A percentile compares a stretch with the other conserved stretches of the same genome.
These are phyloP conservation scores for Scaptomyza tumidula DNA, from an alignment of 2,888 invertebrate genomes.

Conservation along the genomic window DNA sequence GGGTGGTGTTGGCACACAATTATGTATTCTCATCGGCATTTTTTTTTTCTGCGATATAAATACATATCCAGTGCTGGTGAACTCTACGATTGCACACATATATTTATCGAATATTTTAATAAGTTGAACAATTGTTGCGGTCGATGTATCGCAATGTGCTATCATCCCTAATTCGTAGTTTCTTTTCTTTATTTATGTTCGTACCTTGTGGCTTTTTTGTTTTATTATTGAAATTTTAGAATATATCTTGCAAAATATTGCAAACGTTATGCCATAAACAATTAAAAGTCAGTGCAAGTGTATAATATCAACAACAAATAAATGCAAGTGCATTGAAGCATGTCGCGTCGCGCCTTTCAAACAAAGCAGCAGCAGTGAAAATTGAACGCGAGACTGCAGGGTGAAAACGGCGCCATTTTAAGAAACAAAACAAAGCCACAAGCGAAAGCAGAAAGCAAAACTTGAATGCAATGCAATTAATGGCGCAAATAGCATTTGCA, in stretches of 20 bases:
- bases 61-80: slow-evolving; percentile 21
- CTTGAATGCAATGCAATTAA: slow-evolving; percentile 72
- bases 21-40: not conserved
- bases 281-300: slow-evolving; percentile 25
- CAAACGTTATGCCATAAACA: slow-evolving; percentile 38
- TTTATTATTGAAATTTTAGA: slow-evolving; percentile 59
- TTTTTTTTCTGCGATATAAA: not conserved
- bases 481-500: slow-evolving; percentile 61
- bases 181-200: slow-evolving; percentile 83
- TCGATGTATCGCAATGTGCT: slow-evolving; percentile 19
- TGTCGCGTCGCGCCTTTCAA: slow-evolving; percentile 59
- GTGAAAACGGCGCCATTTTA: slow-evolving; percentile 84
- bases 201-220: slow-evolving; percentile 78
- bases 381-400: slow-evolving; percentile 60
- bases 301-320: slow-evolving; percentile 14
- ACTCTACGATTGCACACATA: too few relatives aligned
- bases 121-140: slow-evolving; percentile 3
- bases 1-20: slow-evolving; percentile 11
- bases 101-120: slow-evolving; percentile 24
- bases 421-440: slow-evolving; percentile 81
- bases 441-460: slow-evolving; percentile 54
- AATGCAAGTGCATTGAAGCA: slow-evolving; percentile 48
- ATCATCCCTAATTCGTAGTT: slow-evolving; percentile 63
- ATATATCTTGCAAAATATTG: slow-evolving; percentile 40
- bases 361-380: slow-evolving; percentile 73